These are phyloP conservation scores for Drosophila paulistorum DNA, from an alignment of 1,140 invertebrate species.

Conservation along the genomic window DNA sequence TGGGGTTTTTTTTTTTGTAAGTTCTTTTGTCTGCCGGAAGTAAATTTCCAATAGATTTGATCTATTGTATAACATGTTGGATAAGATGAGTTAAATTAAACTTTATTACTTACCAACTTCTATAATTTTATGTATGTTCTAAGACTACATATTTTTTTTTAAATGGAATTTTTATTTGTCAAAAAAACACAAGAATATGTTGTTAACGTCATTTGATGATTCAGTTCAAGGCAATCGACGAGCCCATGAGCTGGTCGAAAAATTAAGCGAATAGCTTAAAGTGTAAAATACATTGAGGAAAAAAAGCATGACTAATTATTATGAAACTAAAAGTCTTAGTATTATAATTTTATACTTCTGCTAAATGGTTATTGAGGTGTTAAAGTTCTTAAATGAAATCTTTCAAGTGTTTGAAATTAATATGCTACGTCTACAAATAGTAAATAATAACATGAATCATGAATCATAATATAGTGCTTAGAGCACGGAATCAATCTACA, in stretches of 20 bases:
- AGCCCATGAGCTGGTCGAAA: conserved; percentile 30
- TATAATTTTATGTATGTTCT: no score
- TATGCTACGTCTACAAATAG: no score
- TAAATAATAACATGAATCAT: no score
- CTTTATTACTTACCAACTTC: no score
- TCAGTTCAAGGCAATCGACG: conserved; percentile 60
- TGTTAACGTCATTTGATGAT: conserved; percentile 18
- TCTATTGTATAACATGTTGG: neutral
- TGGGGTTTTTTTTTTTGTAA: neutral
- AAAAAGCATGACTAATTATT: neutral
- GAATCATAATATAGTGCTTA: no score
- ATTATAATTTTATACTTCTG: neutral
- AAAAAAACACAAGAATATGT: conserved; percentile 48
- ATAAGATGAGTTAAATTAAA: no score
- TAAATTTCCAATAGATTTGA: neutral
- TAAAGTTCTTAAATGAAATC: neutral
- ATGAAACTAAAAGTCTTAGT: neutral
- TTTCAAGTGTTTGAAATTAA: no score
- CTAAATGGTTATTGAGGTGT: neutral
- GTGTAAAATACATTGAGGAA: neutral
- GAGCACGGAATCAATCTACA: no score
- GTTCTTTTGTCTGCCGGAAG: conserved; percentile 16
- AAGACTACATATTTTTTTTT: neutral
- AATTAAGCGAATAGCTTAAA: conserved; percentile 38
- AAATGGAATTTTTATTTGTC: conserved; percentile 1